Evolutionary conservation across 2,888 invertebrate species (phyloP).

Genomic region (Automeris io): DNA sequence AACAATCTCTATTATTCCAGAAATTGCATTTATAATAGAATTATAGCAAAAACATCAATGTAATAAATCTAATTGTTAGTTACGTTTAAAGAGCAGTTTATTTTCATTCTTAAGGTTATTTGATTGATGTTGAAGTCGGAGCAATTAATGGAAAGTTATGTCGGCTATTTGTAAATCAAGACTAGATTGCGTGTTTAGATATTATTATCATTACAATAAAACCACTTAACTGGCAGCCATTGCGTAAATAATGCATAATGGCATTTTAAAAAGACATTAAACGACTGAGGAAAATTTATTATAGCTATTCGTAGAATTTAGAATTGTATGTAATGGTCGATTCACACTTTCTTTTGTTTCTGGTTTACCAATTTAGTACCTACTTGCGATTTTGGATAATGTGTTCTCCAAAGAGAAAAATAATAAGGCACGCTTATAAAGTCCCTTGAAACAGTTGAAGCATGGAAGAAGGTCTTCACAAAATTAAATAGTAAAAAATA

Average conservation of each 20-base stretch:
- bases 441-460: too few relatives aligned
- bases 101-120: not conserved
- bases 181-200: constrained; percentile 3
- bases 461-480: too few relatives aligned
- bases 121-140: not conserved
- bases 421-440: too few relatives aligned
- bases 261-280: constrained; percentile 2
- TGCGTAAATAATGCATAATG: not conserved
- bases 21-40: too few relatives aligned
- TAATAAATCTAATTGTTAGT: too few relatives aligned
- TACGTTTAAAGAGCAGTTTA: not conserved
- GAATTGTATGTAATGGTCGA: not conserved
- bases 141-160: not conserved
- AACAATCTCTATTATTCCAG: too few relatives aligned
- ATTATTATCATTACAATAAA: constrained; percentile 5
- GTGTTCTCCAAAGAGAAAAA: too few relatives aligned
- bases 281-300: not conserved
- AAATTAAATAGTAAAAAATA: too few relatives aligned
- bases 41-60: too few relatives aligned
- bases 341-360: too few relatives aligned
- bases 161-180: not conserved
- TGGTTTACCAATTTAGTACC: too few relatives aligned
- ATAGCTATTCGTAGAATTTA: not conserved
- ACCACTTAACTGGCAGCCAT: not conserved
- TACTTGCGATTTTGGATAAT: too few relatives aligned